These are phyloP conservation scores for Thera obeliscata DNA, from an alignment of 2,888 invertebrate genomes.

Conservation along the genomic window DNA sequence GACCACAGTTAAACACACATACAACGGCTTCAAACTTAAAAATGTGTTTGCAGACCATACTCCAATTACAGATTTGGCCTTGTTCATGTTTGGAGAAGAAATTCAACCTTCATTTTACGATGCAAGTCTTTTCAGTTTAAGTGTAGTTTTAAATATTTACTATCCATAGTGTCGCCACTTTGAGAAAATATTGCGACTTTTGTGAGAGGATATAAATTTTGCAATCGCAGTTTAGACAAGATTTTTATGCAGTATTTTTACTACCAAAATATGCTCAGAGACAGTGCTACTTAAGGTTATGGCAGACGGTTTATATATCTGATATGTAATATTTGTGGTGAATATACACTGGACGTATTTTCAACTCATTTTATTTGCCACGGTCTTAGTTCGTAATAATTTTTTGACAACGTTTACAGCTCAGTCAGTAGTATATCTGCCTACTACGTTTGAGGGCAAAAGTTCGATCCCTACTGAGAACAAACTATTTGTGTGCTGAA, in stretches of 20 bases:
- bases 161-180: not conserved
- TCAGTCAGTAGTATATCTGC: too few relatives aligned
- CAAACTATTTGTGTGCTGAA: too few relatives aligned
- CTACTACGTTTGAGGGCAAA: too few relatives aligned
- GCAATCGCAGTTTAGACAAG: not conserved
- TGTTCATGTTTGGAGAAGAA: not conserved
- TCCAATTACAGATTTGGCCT: too few relatives aligned
- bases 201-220: conserved; percentile 3
- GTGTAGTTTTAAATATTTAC: not conserved
- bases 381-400: too few relatives aligned
- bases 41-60: too few relatives aligned
- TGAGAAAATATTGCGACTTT: not conserved
- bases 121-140: not conserved
- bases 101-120: not conserved
- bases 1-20: too few relatives aligned
- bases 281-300: conserved; percentile 2
- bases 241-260: not conserved
- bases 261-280: not conserved
- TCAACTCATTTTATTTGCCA: not conserved
- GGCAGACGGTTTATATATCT: not conserved
- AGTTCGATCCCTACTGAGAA: too few relatives aligned
- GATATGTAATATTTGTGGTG: not conserved
- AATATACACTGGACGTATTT: not conserved
- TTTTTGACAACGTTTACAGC: too few relatives aligned
- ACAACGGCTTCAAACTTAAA: too few relatives aligned